Evolutionary conservation across 2,797 vertebrate species (phyloP), one percentile per base, ranked within the genome.

Genomic region (Todus mexicanus): DNA sequence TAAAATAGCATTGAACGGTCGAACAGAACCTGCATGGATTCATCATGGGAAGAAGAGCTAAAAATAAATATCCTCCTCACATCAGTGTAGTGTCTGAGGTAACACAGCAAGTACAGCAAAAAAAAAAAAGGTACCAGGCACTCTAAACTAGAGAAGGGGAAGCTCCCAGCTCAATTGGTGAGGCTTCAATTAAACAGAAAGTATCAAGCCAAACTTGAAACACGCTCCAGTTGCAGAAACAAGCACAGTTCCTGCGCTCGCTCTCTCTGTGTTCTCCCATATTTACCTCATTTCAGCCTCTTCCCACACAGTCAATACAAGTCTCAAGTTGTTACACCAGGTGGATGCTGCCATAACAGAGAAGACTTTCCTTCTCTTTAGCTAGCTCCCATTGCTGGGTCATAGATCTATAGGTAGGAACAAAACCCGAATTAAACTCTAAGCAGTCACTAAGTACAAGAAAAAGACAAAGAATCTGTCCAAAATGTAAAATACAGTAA

Each of bases 41-140:
- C 78, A 86, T 26, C 80, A 93, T 9, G 60, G 87, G 85, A 93
- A 94, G 74, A 84, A 88, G 47, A 1, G 13, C 68, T 95, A 87
- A 96, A 92, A 95, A 94, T 84, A 95, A 84, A 70, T 51, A 84
- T 27, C 73, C 21, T 26, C 60, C 66, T 92, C 68, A 50, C 83
- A 84, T 64, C 68, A 82, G 48, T 50, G 42, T 70, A 66, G 53
- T 23, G 63, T 59, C 35, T 86, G 38, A 86, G 77, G 92, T 90
- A 90, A 50, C 70, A 63, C 0, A 76, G 51, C 51, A 88, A 68
- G 69, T 26, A 79, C 38, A 66, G 64, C n/a, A 50, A 11, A 59
- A 74, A 80, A 38, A 19, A 19, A 31, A 42, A 42, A 42, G 40
- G 12, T 54, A n/a, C 51, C 31, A n/a, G 18, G 31, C 51, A 7